Base-by-base conservation (phyloP, 1,140 invertebrate species). In the Drosophila pectinifera region DNA sequence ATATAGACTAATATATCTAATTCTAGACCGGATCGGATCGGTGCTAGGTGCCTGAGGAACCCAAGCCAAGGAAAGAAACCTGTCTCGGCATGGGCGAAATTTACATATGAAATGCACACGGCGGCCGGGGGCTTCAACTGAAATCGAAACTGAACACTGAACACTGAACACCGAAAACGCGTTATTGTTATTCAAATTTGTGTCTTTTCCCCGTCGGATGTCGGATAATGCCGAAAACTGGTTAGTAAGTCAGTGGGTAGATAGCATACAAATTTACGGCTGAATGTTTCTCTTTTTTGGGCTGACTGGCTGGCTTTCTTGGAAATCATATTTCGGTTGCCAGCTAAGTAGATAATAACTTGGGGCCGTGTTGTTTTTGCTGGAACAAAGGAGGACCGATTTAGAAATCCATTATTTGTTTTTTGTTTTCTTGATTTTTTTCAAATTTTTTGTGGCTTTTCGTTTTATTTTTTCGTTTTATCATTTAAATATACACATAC, bases 171-270 rank as follows among this genome's bases (percentile, higher is more conserved):
- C 74, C 46, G 42, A 63, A 84, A 89, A 84, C 85, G 84, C 85
- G 82, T 88, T 88, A 75, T 85, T 83, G 76, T 83, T 88, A 89
- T 90, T 89, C 80, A 89, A 90, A 90, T 80, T 68, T 57, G 38
- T 22, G 57, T 24, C 54, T 54, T 76, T 45, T 58, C 38, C 54
- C 58, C 55, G n/a, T n/a, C n/a, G n/a, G n/a, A n/a, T 54, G 58
- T 62, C 78, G 63, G 62, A 69, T 86, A 79, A 80, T 75, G 28
- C 57, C 70, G 51, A 74, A 58, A 89, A 89, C 84, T 89, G 84
- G 84, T 89, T 89, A 89, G 84, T 89, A 89, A 89, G 84, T 89
- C 84, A 89, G 85, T 89, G 85, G 84, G 84, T 89, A 84, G 80
- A 39, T 77, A 53, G 79, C 70, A 69, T 73, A 78, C 75, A 79